phyloP scores from a whole-genome alignment of 2,888 invertebrate species.

The Tetropium fuscum region DNA sequence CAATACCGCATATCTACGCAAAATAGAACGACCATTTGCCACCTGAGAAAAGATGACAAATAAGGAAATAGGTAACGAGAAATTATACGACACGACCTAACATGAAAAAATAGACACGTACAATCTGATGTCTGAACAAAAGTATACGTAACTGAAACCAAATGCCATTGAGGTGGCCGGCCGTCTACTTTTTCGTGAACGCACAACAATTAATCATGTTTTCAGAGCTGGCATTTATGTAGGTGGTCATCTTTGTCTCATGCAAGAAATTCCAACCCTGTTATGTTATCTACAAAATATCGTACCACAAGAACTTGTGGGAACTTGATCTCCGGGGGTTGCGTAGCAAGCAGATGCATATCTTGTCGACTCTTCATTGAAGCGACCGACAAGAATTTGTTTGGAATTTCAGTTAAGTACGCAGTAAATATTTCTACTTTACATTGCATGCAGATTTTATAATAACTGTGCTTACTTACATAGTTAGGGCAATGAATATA shows the following conservation, averaged over 20 bases:
- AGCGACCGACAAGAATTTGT: constrained; percentile 26
- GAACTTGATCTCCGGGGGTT: constrained; percentile 23
- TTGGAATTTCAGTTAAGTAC: constrained; percentile 9
- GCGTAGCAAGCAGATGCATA: constrained; percentile 25
- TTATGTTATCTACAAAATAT: constrained; percentile 33
- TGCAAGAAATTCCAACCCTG: constrained; percentile 23
- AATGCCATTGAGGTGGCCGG: not conserved
- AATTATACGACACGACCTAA: not conserved
- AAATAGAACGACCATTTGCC: no score
- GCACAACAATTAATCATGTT: constrained; percentile 17
- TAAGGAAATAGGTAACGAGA: no score
- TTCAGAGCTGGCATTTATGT: constrained; percentile 12
- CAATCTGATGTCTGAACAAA: no score
- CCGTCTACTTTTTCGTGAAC: constrained; percentile 6
- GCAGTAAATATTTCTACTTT: no score
- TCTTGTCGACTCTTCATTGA: constrained; percentile 12
- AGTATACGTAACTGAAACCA: not conserved
- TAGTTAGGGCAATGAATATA: no score
- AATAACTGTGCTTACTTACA: no score
- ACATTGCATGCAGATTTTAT: no score
- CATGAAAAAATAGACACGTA: no score
- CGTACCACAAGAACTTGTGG: constrained; percentile 30
- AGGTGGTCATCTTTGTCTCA: constrained; percentile 23
- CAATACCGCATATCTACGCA: no score
- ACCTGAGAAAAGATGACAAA: no score